Evolutionary conservation across 2,888 invertebrate species (phyloP), one percentile per base, ranked within the genome.

Genomic region (Cheiracanthium punctorium): DNA sequence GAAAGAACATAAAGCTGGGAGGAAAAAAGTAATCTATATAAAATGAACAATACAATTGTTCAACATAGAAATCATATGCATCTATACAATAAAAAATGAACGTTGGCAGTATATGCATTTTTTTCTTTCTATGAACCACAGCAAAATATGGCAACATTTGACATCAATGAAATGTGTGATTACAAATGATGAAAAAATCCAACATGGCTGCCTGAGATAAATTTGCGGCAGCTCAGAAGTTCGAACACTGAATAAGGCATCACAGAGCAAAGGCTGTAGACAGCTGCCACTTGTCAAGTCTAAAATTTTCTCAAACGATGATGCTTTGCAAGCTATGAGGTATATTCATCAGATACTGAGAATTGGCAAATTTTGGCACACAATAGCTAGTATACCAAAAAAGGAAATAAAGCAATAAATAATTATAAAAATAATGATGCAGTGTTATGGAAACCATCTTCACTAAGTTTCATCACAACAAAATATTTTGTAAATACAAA

Each of bases 231-330:
- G 48, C 69, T 64, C 37, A 29, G 7, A 73, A 30, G 72, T 67
- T 37, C 43, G 12, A 77, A 79, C 79, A 64, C 64, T 79, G 84
- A 85, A 85, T 85, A 85, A 85, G 84, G 84, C 84, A 85, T 85
- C 84, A 85, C 84, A 85, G 84, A 73, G 58, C 76, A 84, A 85
- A 77, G 84, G 77, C 67, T 65, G 72, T 65, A 48, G 58, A 85
- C 72, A 79, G 79, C 73, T 84, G 77, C 82, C 82, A 73, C 29
- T 71, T 37, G 72, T 71, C 76, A 37, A 71, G 28, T 37, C 2
- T 7, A 17, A 17, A 43, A 43, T 70, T 24, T 5, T 1, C 20
- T 33, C 69, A 33, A 10, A 37, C 37, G 37, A 37, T 4, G 10
- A 10, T 7, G 37, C 37, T 37, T 10, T 37, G 10, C 4, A 37